Percentiles rank a stretch among this genome's conserved stretches.
These are phyloP conservation scores for Sclerodermus sp. DNA, from an alignment of 2,888 invertebrate species.

Conservation along the genomic window DNA sequence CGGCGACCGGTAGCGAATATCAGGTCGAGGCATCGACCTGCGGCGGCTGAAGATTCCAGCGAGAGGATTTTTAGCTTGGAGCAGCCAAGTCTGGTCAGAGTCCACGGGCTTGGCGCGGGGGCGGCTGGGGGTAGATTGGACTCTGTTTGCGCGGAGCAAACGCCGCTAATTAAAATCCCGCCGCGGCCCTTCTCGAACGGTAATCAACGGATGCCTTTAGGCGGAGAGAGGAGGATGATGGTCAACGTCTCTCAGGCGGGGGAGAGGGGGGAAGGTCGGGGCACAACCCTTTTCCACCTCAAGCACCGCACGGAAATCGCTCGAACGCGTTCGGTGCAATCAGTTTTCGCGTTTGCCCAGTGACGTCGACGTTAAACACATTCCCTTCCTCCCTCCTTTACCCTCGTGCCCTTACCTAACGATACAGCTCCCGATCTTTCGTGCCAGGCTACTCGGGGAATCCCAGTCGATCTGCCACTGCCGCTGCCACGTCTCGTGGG, in stretches of 20 bases:
- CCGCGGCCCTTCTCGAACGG: slow-evolving; percentile 45
- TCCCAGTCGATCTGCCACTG: slow-evolving; percentile 3
- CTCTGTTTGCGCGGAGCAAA: slow-evolving; percentile 54
- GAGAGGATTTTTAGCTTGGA: neutral
- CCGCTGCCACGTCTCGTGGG: neutral
- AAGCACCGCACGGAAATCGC: neutral
- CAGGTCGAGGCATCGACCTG: no score
- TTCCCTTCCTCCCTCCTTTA: neutral
- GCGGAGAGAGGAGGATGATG: slow-evolving; percentile 49
- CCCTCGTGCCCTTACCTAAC: slow-evolving; percentile 21
- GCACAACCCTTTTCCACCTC: no score
- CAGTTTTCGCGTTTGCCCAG: slow-evolving; percentile 17
- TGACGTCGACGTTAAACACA: neutral
- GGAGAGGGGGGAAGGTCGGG: no score
- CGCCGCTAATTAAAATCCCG: slow-evolving; percentile 56
- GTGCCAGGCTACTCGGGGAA: slow-evolving; percentile 19
- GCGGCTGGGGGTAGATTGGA: slow-evolving; percentile 37
- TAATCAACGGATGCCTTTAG: slow-evolving; percentile 53
- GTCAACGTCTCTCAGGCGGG: slow-evolving; percentile 38
- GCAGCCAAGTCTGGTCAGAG: no score
- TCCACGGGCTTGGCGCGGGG: no score
- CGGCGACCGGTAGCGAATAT: no score
- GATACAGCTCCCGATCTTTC: slow-evolving; percentile 27
- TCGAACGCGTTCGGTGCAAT: slow-evolving; percentile 10
- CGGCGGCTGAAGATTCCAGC: slow-evolving; percentile 5